Base-by-base conservation (phyloP, 2,888 invertebrate genomes). In the Nysson spinosus region DNA sequence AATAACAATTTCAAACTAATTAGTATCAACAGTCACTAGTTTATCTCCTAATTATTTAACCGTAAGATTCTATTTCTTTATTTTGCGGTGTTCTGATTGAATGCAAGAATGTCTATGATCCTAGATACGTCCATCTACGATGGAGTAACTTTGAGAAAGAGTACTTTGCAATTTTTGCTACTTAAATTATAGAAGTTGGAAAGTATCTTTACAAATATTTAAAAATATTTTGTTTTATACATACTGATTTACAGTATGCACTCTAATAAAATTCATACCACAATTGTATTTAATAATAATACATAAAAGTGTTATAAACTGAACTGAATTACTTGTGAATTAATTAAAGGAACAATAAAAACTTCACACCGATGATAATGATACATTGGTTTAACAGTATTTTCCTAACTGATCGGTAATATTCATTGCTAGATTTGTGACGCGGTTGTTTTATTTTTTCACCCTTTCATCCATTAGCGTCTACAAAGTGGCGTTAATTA, bases 361-460 rank as follows among this genome's bases (percentile, higher is more conserved):
- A 14, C 4, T 14, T 34, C 14, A 14, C 30, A 5, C 20, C 14
- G 47, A 24, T 16, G 22, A 5, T 32, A 34, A 20, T 40, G 40
- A 52, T 28, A 42, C 22, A 28, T 44, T 40, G 14, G 32, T 44
- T 43, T n/a, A n/a, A n/a, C n/a, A 37, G 22, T 60, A 39, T 62
- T 43, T 58, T 60, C 26, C 28, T 17, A 42, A 16, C 9, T 16
- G 20, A 16, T 19, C 7, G 16, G 34, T 5, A 14, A 34, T 16
- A 14, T 30, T 30, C 30, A 30, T 39, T 19, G 44, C n/a, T 26
- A 49, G 37, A 62, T 60, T 39, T 24, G 44, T 62, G 60, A 50
- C 61, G 58, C 30, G 61, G 60, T 14, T 30, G 32, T 50, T 60
- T 58, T 50, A 49, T 60, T 28, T 35, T 49, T 62, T 43, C 16